These are phyloP conservation scores for Dendrocopos noguchii DNA, from an alignment of 2,113 vertebrate species.

Conservation along the genomic window DNA sequence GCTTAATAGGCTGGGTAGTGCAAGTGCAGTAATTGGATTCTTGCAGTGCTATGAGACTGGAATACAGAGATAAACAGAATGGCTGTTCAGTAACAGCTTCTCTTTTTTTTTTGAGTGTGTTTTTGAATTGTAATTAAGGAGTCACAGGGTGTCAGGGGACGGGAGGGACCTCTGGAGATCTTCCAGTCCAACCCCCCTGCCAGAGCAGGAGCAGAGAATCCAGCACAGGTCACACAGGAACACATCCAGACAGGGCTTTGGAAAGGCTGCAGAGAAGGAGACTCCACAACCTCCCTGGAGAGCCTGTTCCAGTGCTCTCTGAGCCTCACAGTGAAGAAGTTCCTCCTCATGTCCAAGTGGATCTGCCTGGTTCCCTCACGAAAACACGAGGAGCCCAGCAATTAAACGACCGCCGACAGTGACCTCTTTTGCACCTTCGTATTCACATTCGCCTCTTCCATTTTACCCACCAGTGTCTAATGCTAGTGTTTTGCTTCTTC, in stretches of 20 bases:
- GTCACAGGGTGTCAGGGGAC: too few relatives aligned
- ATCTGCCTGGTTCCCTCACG: background rate
- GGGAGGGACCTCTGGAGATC: too few relatives aligned
- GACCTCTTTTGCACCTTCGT: constrained; percentile 40
- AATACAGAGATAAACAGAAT: background rate
- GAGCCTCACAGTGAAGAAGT: too few relatives aligned
- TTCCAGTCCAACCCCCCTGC: too few relatives aligned
- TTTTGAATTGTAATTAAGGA: background rate
- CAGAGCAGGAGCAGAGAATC: too few relatives aligned
- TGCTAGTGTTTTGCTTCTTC: constrained; percentile 77
- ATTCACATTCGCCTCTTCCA: constrained; percentile 74
- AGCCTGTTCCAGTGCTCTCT: too few relatives aligned
- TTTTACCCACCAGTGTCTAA: constrained; percentile 77
- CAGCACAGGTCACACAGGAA: too few relatives aligned
- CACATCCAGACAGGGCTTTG: too few relatives aligned
- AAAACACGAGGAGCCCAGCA: background rate
- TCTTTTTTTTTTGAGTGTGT: background rate
- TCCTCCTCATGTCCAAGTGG: too few relatives aligned
- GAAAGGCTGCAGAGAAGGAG: too few relatives aligned
- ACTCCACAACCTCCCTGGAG: too few relatives aligned
- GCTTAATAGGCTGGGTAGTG: background rate
- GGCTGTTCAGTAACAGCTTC: background rate
- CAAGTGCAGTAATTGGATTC: background rate
- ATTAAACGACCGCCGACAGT: background rate
- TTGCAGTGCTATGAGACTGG: background rate